A percentile compares a stretch with the other conserved stretches of the same genome.
Conservation (phyloP, 1,140 invertebrate species). For the Gonioctena quinquepunctata region DNA sequence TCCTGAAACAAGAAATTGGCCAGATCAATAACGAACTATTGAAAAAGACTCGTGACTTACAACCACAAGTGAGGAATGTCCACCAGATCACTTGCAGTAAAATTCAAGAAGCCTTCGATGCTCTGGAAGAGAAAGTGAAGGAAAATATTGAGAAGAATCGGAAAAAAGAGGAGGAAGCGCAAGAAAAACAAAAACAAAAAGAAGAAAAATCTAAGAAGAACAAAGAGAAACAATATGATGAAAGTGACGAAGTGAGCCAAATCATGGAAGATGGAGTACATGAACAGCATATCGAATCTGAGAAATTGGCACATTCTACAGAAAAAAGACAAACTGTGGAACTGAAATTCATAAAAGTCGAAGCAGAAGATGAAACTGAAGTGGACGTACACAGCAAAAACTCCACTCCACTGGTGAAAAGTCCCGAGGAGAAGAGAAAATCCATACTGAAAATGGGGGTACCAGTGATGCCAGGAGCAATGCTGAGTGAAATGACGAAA, state of each 20-base stretch:
- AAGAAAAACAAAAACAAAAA: slow-evolving; percentile 5
- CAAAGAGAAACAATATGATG: slow-evolving; percentile 28
- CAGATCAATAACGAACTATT: slow-evolving; percentile 26
- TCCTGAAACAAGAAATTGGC: slow-evolving; percentile 29
- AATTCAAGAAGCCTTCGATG: slow-evolving; percentile 30
- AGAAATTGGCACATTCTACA: not conserved
- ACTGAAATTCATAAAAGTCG: slow-evolving; percentile 30
- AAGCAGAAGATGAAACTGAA: slow-evolving; percentile 12
- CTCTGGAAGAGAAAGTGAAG: slow-evolving; percentile 27
- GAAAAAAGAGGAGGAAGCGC: slow-evolving; percentile 21
- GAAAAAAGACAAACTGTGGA: slow-evolving; percentile 34
- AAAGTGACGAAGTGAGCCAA: slow-evolving; percentile 12
- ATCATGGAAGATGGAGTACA: not conserved
- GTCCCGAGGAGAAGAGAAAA: slow-evolving; percentile 32
- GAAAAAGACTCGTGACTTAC: slow-evolving; percentile 24
- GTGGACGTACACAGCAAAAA: not conserved
- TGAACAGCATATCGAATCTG: not conserved
- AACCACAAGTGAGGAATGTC: slow-evolving; percentile 32
- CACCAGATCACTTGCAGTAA: slow-evolving; percentile 32
- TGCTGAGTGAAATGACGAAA: slow-evolving; percentile 26
- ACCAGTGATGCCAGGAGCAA: slow-evolving; percentile 39
- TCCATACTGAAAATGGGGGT: slow-evolving; percentile 41
- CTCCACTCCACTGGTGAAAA: slow-evolving; percentile 20
- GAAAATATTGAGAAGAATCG: slow-evolving; percentile 32
- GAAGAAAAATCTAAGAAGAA: slow-evolving; percentile 12